phyloP scores from a whole-genome alignment of 2,797 vertebrate genomes.

The Typhlichthys eigenmanni region DNA sequence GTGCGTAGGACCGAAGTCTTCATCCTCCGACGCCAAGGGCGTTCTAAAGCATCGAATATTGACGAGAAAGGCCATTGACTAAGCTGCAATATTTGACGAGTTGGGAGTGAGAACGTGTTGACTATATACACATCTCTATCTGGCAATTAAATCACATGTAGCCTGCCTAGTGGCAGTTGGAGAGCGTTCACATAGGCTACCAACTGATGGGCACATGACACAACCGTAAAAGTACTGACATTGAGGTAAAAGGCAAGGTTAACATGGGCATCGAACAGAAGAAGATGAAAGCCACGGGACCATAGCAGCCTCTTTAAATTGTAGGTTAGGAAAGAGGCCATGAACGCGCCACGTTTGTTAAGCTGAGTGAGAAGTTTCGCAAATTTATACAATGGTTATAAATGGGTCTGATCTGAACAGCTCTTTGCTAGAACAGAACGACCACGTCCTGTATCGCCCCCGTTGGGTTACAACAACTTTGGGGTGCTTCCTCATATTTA shows the following conservation, averaged over 20 bases:
- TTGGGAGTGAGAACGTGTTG: too few species aligned
- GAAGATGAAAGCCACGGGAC: slow-evolving; percentile 57
- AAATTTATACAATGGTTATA: slow-evolving; percentile 77
- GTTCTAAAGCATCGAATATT: too few species aligned
- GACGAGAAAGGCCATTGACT: too few species aligned
- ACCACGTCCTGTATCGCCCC: slow-evolving; percentile 74
- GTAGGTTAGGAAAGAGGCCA: slow-evolving; percentile 28
- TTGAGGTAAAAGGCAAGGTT: slow-evolving; percentile 50
- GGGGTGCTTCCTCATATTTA: slow-evolving; percentile 90
- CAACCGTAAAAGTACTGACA: slow-evolving; percentile 69
- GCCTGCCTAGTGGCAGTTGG: slow-evolving; percentile 57
- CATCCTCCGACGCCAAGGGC: too few species aligned
- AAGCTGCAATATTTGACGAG: too few species aligned
- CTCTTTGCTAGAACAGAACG: slow-evolving; percentile 72
- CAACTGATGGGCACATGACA: slow-evolving; percentile 66
- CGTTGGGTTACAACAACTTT: slow-evolving; percentile 87
- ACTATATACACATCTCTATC: slow-evolving; percentile 26
- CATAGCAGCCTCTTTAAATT: slow-evolving; percentile 43
- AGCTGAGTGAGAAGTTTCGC: slow-evolving; percentile 63
- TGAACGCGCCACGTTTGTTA: slow-evolving; percentile 40
- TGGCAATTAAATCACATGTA: slow-evolving; percentile 65
- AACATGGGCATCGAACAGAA: slow-evolving; percentile 24
- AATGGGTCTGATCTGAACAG: slow-evolving; percentile 85
- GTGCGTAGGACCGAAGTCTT: too few species aligned
- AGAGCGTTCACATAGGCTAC: slow-evolving; percentile 70